Base-by-base conservation (phyloP, 2,888 invertebrate species). In the Morinoia aosen region DNA sequence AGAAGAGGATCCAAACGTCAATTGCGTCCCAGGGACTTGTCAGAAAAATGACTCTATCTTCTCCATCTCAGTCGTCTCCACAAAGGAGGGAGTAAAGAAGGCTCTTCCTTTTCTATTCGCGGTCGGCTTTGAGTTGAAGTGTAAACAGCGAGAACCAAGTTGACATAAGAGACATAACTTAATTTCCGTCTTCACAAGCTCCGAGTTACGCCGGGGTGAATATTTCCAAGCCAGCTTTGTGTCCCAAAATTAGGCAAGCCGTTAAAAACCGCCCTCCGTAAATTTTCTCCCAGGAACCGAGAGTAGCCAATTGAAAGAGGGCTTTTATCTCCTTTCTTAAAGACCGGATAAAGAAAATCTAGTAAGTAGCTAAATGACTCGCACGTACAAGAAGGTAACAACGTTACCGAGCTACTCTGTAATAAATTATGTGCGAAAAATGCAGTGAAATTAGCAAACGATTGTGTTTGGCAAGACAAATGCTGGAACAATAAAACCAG, bases 1-100 rank as follows among this genome's bases (percentile, higher is more conserved):
- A 93, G 93, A 93, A 93, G 93, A 93, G 93, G 93, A 93, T 93
- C 93, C 93, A 93, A 93, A 93, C 93, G 93, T 93, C 93, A 93
- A 93, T 93, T 93, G 93, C 93, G 93, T 93, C 93, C 93, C 93
- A 57, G 57, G 58, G 93, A 93, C 93, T 93, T 93, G 93, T 93
- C 93, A 93, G 93, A 93, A 93, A 93, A 93, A 93, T 93, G 93
- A 57, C 93, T 91, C 91, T 93, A 93, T 93, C 93, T 93, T 93
- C 93, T 93, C 58, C 93, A 93, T 57, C 93, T 93, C 57, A 93
- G 93, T 93, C 57, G 57, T 93, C 93, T 93, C 33, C 93, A 93
- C 93, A 93, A 93, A 93, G 93, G 93, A 57, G 57, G 58, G 48
- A 57, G 93, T 93, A 93, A 93, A 93, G 93, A 93, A 93, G 93